Evolutionary conservation across 2,797 vertebrate genomes (phyloP), one percentile per base, ranked within the genome.

Genomic region (Scomberomorus guttatus): DNA sequence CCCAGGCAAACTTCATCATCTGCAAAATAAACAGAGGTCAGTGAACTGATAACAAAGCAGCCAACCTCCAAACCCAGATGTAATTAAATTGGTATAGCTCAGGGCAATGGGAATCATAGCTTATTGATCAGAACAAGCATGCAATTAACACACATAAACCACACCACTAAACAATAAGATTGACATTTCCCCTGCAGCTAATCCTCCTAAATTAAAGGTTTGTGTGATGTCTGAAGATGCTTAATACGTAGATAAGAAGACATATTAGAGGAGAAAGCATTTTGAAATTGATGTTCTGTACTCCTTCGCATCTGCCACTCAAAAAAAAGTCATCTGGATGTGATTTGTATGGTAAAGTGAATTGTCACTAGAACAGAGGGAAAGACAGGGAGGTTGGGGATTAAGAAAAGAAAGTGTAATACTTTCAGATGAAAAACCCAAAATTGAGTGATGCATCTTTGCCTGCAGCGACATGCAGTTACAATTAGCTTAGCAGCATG

Each of bases 1-100:
- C 96, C 98, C 98, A 99, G 83, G 98, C 96, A 52, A 99, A 99
- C 89, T 96, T 98, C 98, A 99, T 99, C 98, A 99, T 99, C 98
- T 99, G 95, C 2, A 90, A 87, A 75, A 88, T 18, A 88, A 85
- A 84, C 73, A 89, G 61, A 88, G 74, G 42, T 48, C 59, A 87
- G 60, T 32, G 4, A 5, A 46, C 61, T 69, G 82, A 80, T 11
- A 75, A 66, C 20, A 48, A 52, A 66, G 32, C 37, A 75, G 46
- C 73, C 62, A 57, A 64, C 14, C 58, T 56, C 73, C 66, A 67
- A 44, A 46, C 72, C 24, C 18, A 76, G 56, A 72, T 20, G 8
- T 88, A 86, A 91, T 92, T 91, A 84, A 84, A 92, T 37, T 55
- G 79, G 59, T 64, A n/a, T 20, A n/a, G 84, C 90, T 84, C 25